A percentile compares a stretch with the other conserved stretches of the same genome.
These are phyloP conservation scores for Lipotes vexillifer DNA, from an alignment of 2,113 vertebrate genomes.

Conservation along the genomic window DNA sequence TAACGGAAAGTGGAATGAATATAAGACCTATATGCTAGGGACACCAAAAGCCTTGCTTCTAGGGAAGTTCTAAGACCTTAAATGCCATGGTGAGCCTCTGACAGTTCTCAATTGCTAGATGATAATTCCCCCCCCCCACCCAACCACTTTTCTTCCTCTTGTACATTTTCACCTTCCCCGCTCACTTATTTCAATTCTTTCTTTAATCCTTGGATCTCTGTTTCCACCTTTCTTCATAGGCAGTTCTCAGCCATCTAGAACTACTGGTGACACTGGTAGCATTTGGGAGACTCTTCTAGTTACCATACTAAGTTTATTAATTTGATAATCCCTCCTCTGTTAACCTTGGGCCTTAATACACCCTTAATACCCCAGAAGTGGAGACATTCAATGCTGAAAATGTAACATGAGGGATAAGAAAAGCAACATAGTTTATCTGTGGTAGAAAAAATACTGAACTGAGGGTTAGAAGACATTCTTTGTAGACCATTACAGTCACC, in stretches of 20 bases:
- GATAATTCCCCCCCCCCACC: neutral
- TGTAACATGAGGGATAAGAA: neutral
- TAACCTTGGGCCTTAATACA: too few species aligned
- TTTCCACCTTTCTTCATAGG: neutral
- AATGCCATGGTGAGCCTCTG: rapidly evolving
- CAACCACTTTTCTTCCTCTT: neutral
- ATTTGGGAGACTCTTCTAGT: neutral
- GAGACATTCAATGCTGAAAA: neutral
- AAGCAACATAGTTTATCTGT: neutral
- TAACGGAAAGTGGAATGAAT: neutral
- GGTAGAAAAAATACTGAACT: neutral
- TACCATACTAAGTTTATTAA: neutral
- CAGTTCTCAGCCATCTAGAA: too few species aligned
- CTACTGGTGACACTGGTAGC: rapidly evolving
- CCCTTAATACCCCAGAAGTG: neutral
- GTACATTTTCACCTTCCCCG: neutral
- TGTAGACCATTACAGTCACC: neutral
- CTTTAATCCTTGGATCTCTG: neutral
- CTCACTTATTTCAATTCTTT: neutral
- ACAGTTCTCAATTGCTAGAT: rapidly evolving
- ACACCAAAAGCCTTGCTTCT: neutral
- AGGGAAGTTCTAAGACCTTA: too few species aligned
- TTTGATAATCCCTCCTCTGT: neutral
- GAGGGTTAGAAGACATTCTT: neutral
- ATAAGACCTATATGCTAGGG: rapidly evolving